These are phyloP conservation scores for Nipponia nippon DNA, from an alignment of 2,113 vertebrate genomes.

Conservation along the genomic window DNA sequence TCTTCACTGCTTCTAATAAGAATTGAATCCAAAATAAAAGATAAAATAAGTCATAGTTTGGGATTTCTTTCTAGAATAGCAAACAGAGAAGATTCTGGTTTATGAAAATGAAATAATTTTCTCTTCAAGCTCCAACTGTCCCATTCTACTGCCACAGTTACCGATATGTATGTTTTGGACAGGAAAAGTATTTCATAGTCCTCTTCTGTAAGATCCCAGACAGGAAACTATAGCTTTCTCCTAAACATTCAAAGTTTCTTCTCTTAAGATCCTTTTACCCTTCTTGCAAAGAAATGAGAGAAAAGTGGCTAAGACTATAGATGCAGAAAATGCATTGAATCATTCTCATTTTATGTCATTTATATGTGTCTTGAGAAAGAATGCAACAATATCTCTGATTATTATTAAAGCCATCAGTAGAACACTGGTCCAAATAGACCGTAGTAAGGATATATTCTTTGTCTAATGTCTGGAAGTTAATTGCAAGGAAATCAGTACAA, in stretches of 20 bases:
- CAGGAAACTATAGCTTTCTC: neutral
- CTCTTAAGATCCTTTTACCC: neutral
- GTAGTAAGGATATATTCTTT: neutral
- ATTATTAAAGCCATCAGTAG: neutral
- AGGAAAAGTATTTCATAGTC: neutral
- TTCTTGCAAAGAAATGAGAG: neutral
- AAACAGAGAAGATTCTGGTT: neutral
- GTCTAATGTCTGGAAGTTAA: neutral
- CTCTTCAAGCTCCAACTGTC: neutral
- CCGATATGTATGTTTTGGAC: neutral
- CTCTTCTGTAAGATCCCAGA: neutral
- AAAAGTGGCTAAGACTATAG: neutral
- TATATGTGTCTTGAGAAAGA: neutral
- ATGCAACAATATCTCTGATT: neutral
- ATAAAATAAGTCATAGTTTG: neutral
- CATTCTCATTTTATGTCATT: neutral
- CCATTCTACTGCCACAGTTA: neutral
- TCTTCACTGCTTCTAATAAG: neutral
- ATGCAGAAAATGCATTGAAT: neutral
- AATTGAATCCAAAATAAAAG: neutral
- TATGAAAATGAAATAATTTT: neutral
- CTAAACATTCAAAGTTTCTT: neutral
- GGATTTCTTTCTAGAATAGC: neutral
- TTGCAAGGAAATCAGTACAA: neutral
- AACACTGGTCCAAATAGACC: neutral